These are phyloP conservation scores for Hippoglossus stenolepis DNA, from an alignment of 2,113 vertebrate species.

Conservation along the genomic window DNA sequence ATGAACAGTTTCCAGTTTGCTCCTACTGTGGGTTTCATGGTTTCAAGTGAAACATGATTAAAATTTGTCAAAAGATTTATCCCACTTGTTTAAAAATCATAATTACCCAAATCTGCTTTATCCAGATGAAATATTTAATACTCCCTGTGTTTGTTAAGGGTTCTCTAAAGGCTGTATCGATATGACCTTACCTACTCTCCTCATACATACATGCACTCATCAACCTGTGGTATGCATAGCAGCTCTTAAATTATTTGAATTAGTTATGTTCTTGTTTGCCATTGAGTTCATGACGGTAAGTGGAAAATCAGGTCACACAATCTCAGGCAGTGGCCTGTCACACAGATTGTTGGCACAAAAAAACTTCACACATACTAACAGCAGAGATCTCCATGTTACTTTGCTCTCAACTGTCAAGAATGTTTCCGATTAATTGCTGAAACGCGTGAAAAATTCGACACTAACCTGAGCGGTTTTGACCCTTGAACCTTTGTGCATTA, in stretches of 20 bases:
- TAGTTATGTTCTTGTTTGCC: conserved; percentile 10
- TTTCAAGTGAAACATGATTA: conserved; percentile 8
- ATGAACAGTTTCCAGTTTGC: not conserved
- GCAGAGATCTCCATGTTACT: not conserved
- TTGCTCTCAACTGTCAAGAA: not conserved
- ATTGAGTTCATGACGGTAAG: not conserved
- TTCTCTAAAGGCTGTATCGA: not conserved
- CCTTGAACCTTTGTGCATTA: not conserved
- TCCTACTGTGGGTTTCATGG: too few relatives aligned
- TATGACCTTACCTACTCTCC: not conserved
- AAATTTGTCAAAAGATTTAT: not conserved
- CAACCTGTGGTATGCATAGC: conserved; percentile 9
- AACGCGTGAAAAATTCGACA: not conserved
- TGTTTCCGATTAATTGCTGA: not conserved
- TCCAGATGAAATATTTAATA: not conserved
- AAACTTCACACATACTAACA: not conserved
- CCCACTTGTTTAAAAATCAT: too few relatives aligned
- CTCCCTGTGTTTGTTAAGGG: not conserved
- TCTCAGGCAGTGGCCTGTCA: not conserved
- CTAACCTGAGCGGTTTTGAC: not conserved
- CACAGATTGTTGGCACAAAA: too few relatives aligned
- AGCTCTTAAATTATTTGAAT: not conserved
- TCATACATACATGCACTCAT: not conserved
- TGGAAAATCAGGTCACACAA: not conserved
- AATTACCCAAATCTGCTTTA: not conserved